Conservation (phyloP, 2,888 invertebrate genomes). For the Epistrophe grossulariae region DNA sequence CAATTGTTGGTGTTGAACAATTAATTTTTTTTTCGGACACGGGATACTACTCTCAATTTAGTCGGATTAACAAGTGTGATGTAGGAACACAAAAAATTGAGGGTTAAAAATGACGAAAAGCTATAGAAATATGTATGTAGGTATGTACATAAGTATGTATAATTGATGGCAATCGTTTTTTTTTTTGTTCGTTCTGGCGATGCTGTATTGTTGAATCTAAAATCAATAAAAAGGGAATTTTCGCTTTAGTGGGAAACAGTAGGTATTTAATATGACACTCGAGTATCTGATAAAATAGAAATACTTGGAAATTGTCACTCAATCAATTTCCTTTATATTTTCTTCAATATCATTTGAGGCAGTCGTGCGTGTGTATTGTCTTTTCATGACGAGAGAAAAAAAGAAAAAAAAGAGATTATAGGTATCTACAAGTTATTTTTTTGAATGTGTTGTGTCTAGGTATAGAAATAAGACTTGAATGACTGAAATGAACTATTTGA, state of each 20-base stretch:
- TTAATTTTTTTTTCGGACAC: slow-evolving; percentile 34
- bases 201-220: not conserved
- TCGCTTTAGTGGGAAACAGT: not conserved
- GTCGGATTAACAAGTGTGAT: slow-evolving; percentile 7
- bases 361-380: slow-evolving; percentile 16
- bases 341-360: not conserved
- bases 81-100: not conserved
- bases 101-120: not conserved
- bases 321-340: slow-evolving; percentile 49
- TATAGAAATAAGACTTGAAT: not conserved
- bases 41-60: not conserved
- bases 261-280: slow-evolving; percentile 34
- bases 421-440: not conserved
- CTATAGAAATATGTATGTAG: not conserved
- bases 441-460: not conserved
- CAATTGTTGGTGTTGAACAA: slow-evolving; percentile 42
- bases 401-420: too few species aligned
- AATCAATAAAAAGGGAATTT: slow-evolving; percentile 11
- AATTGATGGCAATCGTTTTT: slow-evolving; percentile 30
- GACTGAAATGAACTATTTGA: slow-evolving; percentile 29
- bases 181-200: not conserved
- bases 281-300: slow-evolving; percentile 45
- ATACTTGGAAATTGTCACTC: slow-evolving; percentile 59
- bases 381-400: slow-evolving; percentile 46
- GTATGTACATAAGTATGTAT: too few species aligned